Evolutionary conservation across 2,888 invertebrate species (phyloP).

Genomic region (Andrena haemorrhoa): DNA sequence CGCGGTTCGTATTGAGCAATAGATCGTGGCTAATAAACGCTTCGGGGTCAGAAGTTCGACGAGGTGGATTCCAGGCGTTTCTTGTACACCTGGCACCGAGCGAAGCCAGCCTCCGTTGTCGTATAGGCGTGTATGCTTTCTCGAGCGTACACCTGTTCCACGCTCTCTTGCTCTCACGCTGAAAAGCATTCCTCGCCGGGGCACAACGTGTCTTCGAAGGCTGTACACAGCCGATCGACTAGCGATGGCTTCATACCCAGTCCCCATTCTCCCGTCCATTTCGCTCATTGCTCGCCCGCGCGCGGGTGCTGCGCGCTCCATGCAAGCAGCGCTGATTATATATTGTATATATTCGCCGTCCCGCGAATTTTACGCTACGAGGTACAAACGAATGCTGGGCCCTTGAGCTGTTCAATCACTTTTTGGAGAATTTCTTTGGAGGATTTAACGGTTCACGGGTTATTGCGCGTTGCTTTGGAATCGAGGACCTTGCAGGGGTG

Average conservation of each 20-base stretch:
- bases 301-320: not conserved
- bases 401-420: too few species aligned
- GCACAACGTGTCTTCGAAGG: conserved; percentile 26
- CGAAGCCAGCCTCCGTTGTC: conserved; percentile 49
- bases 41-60: conserved; percentile 72
- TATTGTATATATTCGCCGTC: not conserved
- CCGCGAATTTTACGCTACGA: not conserved
- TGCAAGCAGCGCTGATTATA: not conserved
- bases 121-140: conserved; percentile 51
- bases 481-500: not conserved
- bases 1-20: conserved; percentile 64
- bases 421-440: too few species aligned
- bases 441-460: not conserved
- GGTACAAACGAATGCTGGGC: not conserved
- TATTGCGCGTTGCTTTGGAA: not conserved
- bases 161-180: conserved; percentile 59
- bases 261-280: conserved; percentile 30
- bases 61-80: conserved; percentile 66
- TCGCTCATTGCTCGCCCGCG: conserved; percentile 12
- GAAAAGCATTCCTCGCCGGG: conserved; percentile 48
- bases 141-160: conserved; percentile 71
- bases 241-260: conserved; percentile 57
- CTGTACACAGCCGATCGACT: conserved; percentile 30
- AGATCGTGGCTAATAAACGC: conserved; percentile 69
- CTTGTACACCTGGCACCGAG: conserved; percentile 67